Base-by-base conservation (phyloP, 2,888 invertebrate species). In the Hyppa rectilinea region DNA sequence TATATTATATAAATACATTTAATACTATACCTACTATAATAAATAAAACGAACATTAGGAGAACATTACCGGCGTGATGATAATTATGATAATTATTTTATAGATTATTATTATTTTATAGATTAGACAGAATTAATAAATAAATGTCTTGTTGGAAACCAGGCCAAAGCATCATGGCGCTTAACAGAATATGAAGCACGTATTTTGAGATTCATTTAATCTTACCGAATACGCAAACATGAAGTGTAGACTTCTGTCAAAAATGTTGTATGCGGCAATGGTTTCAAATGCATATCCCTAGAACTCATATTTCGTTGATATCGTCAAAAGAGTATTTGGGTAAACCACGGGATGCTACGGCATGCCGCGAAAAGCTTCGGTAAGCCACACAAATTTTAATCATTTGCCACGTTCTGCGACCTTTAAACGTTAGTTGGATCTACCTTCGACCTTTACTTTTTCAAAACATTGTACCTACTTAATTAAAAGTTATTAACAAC, bases 401-500 rank as follows among this genome's bases (percentile, higher is more conserved):
- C n/a, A 10, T 47, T 47, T 47, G 23, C 45, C 23, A 23, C 23
- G 12, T 0, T 4, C n/a, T 47, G 45, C 23, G 12, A 4, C 12
- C 12, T 47, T n/a, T 12, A 23, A 12, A 47, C 23, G n/a, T 47
- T 23, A 47, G 2, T 23, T 34, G 14, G 9, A 10, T 12, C 14
- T 10, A 38, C 34, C 12, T 6, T n/a, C 20, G 14, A 2, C 29
- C 6, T 14, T 38, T 17, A 38, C 26, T 34, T 6, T 36, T 71
- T 53, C 2, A 49, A 47, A 20, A n/a, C 5, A 17, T 63, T 36
- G 23, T 38, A 34, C 6, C 7, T 40, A 43, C 17, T 52, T 45
- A 47, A n/a, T n/a, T n/a, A 78, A 55, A 77, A 43, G 5, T 20
- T n/a, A 76, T 38, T 38, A 31, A 31, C 17, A 20, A 17, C n/a